Evolutionary conservation across 2,113 vertebrate genomes (phyloP).

Genomic region (Ariopsis seemanni): DNA sequence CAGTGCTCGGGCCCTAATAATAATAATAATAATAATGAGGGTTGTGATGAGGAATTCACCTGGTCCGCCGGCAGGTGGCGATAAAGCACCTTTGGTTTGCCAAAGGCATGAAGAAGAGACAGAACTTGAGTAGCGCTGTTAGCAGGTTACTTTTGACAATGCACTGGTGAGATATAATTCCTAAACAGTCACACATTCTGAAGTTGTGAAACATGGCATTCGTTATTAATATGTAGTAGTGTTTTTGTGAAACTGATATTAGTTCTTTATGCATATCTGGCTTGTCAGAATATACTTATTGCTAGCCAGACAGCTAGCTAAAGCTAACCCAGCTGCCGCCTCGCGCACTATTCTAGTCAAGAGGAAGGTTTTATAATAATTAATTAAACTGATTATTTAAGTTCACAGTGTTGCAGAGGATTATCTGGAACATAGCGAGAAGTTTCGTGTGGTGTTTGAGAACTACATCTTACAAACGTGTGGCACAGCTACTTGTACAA

Average conservation of each 20-base stretch:
- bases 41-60: not conserved
- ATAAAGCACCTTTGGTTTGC: not conserved
- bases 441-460: not conserved
- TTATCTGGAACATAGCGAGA: not conserved
- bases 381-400: not conserved
- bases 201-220: not conserved
- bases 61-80: slow-evolving; percentile 1
- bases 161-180: slow-evolving; percentile 40
- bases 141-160: slow-evolving; percentile 44
- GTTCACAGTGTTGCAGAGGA: not conserved
- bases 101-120: not conserved
- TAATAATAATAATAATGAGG: not conserved
- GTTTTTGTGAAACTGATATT: not conserved
- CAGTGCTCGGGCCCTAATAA: too few species aligned
- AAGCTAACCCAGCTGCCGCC: not conserved
- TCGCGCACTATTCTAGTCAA: not conserved
- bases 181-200: not conserved
- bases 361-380: not conserved
- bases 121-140: slow-evolving; percentile 26
- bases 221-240: not conserved
- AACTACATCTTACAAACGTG: too few species aligned
- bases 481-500: not conserved
- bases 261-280: not conserved
- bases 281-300: not conserved
- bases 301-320: not conserved